A percentile compares a stretch with the other conserved stretches of the same genome.
Conservation (phyloP, 1,140 invertebrate genomes). For the Camponotus floridanus region DNA sequence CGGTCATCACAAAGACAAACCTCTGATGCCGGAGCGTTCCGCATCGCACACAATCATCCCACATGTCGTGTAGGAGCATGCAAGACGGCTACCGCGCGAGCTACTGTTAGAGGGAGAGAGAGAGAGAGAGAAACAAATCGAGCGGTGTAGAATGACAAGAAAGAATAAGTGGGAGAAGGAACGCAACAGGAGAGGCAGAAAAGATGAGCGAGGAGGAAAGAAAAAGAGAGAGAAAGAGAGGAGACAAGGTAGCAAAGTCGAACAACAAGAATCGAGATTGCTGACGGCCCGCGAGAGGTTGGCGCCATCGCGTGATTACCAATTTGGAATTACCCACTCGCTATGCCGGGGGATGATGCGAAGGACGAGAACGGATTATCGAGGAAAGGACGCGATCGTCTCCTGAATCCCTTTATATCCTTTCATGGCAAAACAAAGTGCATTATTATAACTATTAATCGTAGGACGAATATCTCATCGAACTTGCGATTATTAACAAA, state of each 20-base stretch:
- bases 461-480: conserved; percentile 3
- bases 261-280: conserved; percentile 85
- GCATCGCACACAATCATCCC: conserved; percentile 83
- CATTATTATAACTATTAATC: conserved; percentile 51
- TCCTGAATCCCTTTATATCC: conserved; percentile 46
- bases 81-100: conserved; percentile 41
- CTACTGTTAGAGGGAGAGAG: not conserved
- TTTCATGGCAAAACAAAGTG: conserved; percentile 41
- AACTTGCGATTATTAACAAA: conserved; percentile 9
- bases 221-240: conserved; percentile 62
- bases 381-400: conserved; percentile 57
- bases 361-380: conserved; percentile 76
- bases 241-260: conserved; percentile 64
- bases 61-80: conserved; percentile 71
- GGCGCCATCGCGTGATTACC: conserved; percentile 87
- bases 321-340: conserved; percentile 85
- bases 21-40: conserved; percentile 81
- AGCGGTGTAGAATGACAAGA: conserved; percentile 47
- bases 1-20: conserved; percentile 86
- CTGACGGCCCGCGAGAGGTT: conserved; percentile 84
- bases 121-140: not conserved
- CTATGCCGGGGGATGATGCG: conserved; percentile 72
- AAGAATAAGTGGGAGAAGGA: conserved; percentile 31
- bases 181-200: conserved; percentile 42
- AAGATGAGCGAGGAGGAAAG: conserved; percentile 25